These are phyloP conservation scores for Philhelius pedissequus DNA, from an alignment of 2,888 invertebrate species.

Conservation along the genomic window DNA sequence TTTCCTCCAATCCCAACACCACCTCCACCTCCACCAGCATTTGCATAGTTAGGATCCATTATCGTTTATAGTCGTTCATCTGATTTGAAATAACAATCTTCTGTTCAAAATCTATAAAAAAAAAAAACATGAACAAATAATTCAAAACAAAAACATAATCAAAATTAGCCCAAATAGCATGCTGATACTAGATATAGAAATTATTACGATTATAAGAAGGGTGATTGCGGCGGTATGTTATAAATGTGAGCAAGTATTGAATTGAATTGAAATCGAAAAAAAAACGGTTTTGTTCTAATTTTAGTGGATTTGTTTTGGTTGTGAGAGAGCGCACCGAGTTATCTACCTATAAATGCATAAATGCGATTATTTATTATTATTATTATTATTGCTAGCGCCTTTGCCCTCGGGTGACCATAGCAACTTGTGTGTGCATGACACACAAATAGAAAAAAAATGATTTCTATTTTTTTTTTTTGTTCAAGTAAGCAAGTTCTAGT, in stretches of 20 bases:
- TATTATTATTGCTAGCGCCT: constrained; percentile 62
- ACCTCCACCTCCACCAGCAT: constrained; percentile 46
- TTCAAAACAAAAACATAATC: constrained; percentile 54
- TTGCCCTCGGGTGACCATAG: constrained; percentile 60
- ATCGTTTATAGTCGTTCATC: constrained; percentile 54
- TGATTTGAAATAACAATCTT: constrained; percentile 36
- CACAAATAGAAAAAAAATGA: constrained; percentile 50
- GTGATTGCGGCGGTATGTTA: constrained; percentile 10
- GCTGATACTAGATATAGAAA: constrained; percentile 45
- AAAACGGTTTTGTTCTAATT: constrained; percentile 60
- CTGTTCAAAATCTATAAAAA: constrained; percentile 39
- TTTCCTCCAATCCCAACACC: constrained; percentile 66
- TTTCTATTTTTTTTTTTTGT: constrained; percentile 41
- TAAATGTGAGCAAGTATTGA: constrained; percentile 20
- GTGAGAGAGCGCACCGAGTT: constrained; percentile 35
- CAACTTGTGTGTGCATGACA: constrained; percentile 67
- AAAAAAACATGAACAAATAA: constrained; percentile 15
- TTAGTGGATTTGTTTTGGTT: constrained; percentile 68
- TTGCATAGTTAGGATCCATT: constrained; percentile 63
- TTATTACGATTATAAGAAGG: constrained; percentile 35
- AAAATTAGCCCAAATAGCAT: constrained; percentile 55
- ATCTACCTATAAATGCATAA: constrained; percentile 43
- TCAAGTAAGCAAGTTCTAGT: constrained; percentile 18
- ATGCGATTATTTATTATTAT: constrained; percentile 64
- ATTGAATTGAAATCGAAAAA: constrained; percentile 6